Percentiles rank a stretch among this genome's conserved stretches.
These are phyloP conservation scores for Hydra vulgaris DNA, from an alignment of 30 jellyfish, hydroid and myxozoan species.

Conservation along the genomic window DNA sequence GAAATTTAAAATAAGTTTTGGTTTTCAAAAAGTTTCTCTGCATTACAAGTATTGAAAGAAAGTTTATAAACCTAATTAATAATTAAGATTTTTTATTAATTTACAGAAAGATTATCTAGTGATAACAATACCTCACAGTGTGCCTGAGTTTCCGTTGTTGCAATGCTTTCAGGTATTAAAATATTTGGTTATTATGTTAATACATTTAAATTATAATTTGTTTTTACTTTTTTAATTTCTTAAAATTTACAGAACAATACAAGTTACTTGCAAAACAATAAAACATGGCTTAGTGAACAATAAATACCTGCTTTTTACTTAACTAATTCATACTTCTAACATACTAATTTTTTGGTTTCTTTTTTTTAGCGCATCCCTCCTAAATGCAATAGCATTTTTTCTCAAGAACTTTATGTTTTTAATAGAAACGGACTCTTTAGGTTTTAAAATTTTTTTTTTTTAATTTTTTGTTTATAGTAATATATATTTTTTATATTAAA, in stretches of 20 bases:
- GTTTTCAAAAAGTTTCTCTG: too few species aligned
- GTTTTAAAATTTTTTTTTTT: slow-evolving; percentile 26
- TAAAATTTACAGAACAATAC: background rate
- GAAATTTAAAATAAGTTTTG: too few species aligned
- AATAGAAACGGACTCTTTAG: slow-evolving; percentile 70
- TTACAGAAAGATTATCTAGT: slow-evolving; percentile 67
- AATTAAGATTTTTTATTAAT: too few species aligned
- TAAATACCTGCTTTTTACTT: too few species aligned
- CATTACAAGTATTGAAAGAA: too few species aligned
- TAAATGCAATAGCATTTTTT: slow-evolving; percentile 52
- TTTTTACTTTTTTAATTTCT: too few species aligned
- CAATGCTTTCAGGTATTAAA: slow-evolving; percentile 69
- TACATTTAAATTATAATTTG: too few species aligned
- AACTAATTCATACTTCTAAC: background rate
- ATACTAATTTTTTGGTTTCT: background rate
- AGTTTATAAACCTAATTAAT: background rate
- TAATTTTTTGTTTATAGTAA: too few species aligned
- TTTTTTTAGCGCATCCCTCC: slow-evolving; percentile 77
- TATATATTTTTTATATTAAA: too few species aligned
- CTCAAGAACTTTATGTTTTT: slow-evolving; percentile 86
- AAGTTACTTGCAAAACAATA: too few species aligned
- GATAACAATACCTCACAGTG: slow-evolving; percentile 74
- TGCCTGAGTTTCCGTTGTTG: slow-evolving; percentile 75
- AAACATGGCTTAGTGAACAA: too few species aligned
- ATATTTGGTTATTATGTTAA: background rate